These are phyloP conservation scores for Phasia obesa DNA, from an alignment of 2,888 invertebrate species.

Conservation along the genomic window DNA sequence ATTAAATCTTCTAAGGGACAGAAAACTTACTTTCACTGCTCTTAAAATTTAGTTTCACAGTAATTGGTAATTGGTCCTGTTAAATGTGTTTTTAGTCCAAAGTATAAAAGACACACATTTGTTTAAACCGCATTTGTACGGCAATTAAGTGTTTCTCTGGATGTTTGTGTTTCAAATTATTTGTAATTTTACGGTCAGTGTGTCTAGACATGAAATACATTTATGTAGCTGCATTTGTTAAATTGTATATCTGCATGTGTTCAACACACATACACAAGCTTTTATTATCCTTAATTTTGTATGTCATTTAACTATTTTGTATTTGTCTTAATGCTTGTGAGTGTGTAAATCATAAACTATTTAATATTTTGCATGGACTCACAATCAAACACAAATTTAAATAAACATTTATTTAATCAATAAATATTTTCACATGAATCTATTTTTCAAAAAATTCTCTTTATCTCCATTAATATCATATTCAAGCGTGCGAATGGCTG, in stretches of 20 bases:
- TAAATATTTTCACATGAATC: slow-evolving; percentile 3
- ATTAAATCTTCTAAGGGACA: background rate
- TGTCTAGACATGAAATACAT: slow-evolving; percentile 63
- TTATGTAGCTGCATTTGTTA: slow-evolving; percentile 30
- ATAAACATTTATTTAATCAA: slow-evolving; percentile 27
- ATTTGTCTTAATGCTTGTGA: background rate
- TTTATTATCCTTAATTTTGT: slow-evolving; percentile 28
- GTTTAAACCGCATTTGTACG: background rate
- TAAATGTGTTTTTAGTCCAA: background rate
- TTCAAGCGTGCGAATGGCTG: background rate
- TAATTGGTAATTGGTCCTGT: background rate
- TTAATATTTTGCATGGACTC: background rate
- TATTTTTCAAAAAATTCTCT: slow-evolving; percentile 15
- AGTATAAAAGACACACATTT: background rate
- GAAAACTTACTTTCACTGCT: background rate
- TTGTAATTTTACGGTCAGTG: slow-evolving; percentile 55
- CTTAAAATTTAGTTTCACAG: background rate
- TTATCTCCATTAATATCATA: background rate
- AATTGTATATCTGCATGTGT: slow-evolving; percentile 1
- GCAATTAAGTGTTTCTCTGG: slow-evolving; percentile 23
- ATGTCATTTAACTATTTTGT: slow-evolving; percentile 2
- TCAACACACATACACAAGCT: background rate
- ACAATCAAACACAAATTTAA: slow-evolving; percentile 10
- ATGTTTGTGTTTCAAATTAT: slow-evolving; percentile 36
- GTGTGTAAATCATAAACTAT: slow-evolving; percentile 3